Conservation (phyloP, 2,888 invertebrate genomes). For the Lasioglossum malachurum region DNA sequence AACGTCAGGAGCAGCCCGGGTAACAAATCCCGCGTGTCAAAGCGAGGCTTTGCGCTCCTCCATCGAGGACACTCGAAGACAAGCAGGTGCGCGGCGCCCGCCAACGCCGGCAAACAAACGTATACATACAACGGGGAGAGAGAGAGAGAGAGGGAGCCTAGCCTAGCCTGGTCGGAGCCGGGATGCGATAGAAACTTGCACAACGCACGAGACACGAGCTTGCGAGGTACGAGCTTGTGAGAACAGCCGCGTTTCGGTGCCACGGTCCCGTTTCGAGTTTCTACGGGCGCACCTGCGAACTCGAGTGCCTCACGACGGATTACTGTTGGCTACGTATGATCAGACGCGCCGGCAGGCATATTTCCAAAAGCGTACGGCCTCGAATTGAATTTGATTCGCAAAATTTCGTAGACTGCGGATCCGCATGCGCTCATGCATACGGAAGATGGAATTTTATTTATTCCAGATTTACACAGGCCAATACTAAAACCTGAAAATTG, state of each 20-base stretch:
- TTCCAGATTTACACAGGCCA: too few species aligned
- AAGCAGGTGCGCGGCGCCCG: constrained; percentile 13
- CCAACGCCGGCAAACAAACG: background rate
- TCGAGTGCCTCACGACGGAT: background rate
- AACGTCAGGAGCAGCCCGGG: constrained; percentile 42
- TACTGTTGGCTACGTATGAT: background rate
- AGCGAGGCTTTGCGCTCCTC: constrained; percentile 41
- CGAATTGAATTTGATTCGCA: background rate
- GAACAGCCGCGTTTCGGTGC: background rate
- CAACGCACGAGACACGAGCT: background rate
- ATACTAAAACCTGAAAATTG: background rate
- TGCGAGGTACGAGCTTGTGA: background rate
- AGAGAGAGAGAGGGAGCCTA: background rate
- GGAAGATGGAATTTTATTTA: too few species aligned
- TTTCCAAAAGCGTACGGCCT: background rate
- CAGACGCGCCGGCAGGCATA: background rate
- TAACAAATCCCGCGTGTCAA: constrained; percentile 57
- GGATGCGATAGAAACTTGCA: background rate
- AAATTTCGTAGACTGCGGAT: background rate
- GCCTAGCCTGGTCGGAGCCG: background rate
- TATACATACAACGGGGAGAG: background rate
- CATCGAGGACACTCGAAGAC: constrained; percentile 46
- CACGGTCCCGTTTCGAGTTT: background rate
- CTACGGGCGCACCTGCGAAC: background rate
- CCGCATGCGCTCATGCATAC: too few species aligned